Percentiles rank a stretch among this genome's conserved stretches.
These are phyloP conservation scores for Conomelus anceps DNA, from an alignment of 2,888 invertebrate species.

Conservation along the genomic window DNA sequence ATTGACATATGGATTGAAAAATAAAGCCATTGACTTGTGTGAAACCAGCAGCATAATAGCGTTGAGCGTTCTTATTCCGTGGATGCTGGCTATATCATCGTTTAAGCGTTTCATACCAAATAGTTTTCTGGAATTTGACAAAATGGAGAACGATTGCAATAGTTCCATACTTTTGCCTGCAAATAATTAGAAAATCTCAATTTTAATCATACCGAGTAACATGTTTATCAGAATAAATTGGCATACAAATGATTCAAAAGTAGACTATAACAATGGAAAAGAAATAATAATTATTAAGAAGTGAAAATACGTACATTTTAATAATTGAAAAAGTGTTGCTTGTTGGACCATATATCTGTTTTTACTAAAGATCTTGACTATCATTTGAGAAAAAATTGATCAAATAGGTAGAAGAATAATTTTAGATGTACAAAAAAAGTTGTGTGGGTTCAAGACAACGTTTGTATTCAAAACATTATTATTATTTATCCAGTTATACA, in stretches of 20 bases:
- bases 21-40: conserved; percentile 65
- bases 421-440: too few species aligned
- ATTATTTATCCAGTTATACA: too few species aligned
- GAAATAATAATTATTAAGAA: not conserved
- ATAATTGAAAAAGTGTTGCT: too few species aligned
- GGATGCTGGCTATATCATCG: conserved; percentile 56
- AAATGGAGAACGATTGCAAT: conserved; percentile 48
- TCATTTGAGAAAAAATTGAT: too few species aligned
- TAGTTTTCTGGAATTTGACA: conserved; percentile 51
- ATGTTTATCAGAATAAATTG: not conserved
- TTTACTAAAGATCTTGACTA: too few species aligned
- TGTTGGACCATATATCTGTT: too few species aligned
- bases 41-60: conserved; percentile 56
- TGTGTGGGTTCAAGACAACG: too few species aligned
- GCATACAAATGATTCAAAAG: too few species aligned
- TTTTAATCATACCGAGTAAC: not conserved
- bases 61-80: conserved; percentile 59
- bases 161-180: conserved; percentile 34
- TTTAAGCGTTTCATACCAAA: conserved; percentile 46
- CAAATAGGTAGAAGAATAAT: too few species aligned
- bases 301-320: too few species aligned
- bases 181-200: conserved; percentile 28
- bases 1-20: conserved; percentile 59
- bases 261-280: not conserved
- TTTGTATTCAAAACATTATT: too few species aligned